Evolutionary conservation across 2,888 invertebrate species (phyloP).

Genomic region (Eledona agricola): DNA sequence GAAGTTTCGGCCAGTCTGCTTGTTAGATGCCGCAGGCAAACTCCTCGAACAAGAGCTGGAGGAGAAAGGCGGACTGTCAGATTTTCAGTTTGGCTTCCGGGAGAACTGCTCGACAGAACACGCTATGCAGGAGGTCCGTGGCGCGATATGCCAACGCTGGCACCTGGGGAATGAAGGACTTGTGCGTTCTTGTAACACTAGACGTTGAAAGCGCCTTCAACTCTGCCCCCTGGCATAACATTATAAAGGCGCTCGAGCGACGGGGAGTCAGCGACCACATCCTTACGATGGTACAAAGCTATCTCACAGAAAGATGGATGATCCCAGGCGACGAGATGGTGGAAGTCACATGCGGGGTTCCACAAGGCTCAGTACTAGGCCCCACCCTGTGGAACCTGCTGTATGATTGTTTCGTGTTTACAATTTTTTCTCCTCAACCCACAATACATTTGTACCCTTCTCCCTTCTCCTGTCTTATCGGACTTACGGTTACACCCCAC

Average conservation of each 20-base stretch:
- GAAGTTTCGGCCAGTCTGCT: slow-evolving; percentile 5
- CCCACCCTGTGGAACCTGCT: slow-evolving; percentile 10
- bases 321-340: neutral
- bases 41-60: neutral
- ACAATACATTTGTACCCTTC: too few species aligned
- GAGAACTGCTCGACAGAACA: neutral
- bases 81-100: slow-evolving; percentile 4
- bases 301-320: neutral
- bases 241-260: neutral
- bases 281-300: neutral
- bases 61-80: neutral
- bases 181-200: neutral
- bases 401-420: too few species aligned
- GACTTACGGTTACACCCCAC: too few species aligned
- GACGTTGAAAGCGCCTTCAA: slow-evolving; percentile 14
- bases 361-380: slow-evolving; percentile 2
- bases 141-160: neutral
- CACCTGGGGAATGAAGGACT: slow-evolving; percentile 1
- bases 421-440: too few species aligned
- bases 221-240: slow-evolving; percentile 1
- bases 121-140: neutral
- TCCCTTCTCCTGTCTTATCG: too few species aligned
- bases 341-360: slow-evolving; percentile 4
- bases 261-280: neutral
- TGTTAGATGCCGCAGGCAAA: slow-evolving; percentile 1